Conservation (phyloP, 2,113 vertebrate species). For the Trematocara nigrifrons region DNA sequence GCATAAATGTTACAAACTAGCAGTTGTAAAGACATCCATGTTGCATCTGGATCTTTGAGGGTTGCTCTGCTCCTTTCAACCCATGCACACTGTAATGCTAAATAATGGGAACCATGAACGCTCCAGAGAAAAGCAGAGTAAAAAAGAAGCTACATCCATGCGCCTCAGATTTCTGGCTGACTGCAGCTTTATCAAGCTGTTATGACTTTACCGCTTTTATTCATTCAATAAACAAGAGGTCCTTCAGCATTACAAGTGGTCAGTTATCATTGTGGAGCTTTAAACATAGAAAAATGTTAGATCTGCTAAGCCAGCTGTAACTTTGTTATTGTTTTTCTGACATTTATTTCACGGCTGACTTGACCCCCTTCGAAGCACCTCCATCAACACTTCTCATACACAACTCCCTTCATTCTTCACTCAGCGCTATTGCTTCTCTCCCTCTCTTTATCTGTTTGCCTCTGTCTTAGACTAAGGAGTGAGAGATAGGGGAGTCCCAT, state of each 20-base stretch:
- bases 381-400: background rate
- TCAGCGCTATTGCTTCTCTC: background rate
- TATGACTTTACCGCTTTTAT: background rate
- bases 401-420: constrained; percentile 10
- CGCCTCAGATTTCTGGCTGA: background rate
- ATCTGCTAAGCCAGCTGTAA: background rate
- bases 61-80: constrained; percentile 29
- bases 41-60: constrained; percentile 41
- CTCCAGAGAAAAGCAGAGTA: background rate
- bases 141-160: background rate
- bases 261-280: background rate
- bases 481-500: constrained; percentile 52
- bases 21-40: constrained; percentile 49
- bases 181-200: constrained; percentile 20
- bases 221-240: background rate
- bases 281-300: background rate
- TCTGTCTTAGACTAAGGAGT: constrained; percentile 47
- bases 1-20: constrained; percentile 73
- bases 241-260: background rate
- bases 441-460: constrained; percentile 37
- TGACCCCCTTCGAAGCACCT: constrained; percentile 13
- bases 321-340: background rate
- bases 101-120: constrained; percentile 27
- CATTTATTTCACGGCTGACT: background rate
- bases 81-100: constrained; percentile 6